Evolutionary conservation across 2,888 invertebrate genomes (phyloP).

Genomic region (Campoplex nolae): DNA sequence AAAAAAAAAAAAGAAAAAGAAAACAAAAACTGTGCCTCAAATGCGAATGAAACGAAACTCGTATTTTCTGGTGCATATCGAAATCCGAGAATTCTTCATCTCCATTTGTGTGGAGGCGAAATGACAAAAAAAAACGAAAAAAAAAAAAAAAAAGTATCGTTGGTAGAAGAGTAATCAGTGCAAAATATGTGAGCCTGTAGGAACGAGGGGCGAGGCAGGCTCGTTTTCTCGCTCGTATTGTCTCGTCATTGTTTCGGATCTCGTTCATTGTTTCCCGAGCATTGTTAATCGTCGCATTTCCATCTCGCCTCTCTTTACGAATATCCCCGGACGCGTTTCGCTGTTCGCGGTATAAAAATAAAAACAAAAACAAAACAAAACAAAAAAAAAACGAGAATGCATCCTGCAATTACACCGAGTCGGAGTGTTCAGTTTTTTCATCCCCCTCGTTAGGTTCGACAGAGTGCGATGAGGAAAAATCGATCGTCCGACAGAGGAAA

Average conservation of each 20-base stretch:
- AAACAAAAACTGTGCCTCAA: background rate
- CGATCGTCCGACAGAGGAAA: conserved; percentile 17
- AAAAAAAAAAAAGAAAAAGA: background rate
- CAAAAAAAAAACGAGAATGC: conserved; percentile 76
- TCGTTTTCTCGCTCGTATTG: conserved; percentile 69
- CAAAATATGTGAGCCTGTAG: conserved; percentile 71
- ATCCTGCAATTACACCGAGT: conserved; percentile 76
- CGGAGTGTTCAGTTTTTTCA: conserved; percentile 20
- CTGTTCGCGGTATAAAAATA: background rate
- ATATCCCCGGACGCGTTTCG: conserved; percentile 66
- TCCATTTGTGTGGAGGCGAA: conserved; percentile 43
- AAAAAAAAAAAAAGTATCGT: conserved; percentile 23
- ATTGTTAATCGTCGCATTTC: conserved; percentile 79
- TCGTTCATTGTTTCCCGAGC: conserved; percentile 80
- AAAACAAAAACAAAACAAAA: background rate
- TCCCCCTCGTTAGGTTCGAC: conserved; percentile 28
- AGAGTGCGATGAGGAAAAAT: conserved; percentile 6
- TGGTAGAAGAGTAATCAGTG: conserved; percentile 77
- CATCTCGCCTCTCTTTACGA: conserved; percentile 60
- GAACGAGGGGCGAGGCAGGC: conserved; percentile 73
- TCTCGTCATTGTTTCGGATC: conserved; percentile 75
- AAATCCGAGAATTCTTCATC: conserved; percentile 21
- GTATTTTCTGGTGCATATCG: conserved; percentile 1
- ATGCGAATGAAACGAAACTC: background rate
- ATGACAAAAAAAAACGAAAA: conserved; percentile 40